Base-by-base conservation (phyloP, 2,888 invertebrate species). In the Oxycera nigricornis region DNA sequence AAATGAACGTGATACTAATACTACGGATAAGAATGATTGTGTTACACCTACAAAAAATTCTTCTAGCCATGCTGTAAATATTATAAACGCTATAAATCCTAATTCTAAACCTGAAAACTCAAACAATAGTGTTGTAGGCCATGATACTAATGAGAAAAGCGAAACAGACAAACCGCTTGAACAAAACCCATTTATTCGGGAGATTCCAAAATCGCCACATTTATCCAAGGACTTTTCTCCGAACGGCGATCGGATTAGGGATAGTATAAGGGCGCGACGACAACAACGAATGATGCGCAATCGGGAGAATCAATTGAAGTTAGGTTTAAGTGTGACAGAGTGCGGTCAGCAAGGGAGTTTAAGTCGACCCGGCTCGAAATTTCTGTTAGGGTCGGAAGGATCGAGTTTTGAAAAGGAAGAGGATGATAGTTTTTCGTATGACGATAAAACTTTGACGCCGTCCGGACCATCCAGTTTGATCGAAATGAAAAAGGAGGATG, bases 171-270 rank as follows among this genome's bases (percentile, higher is more conserved):
- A n/a, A 41, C 28, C 61, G 46, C 30, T 65, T 14, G 75, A 74
- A 41, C 73, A 76, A 72, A 73, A 67, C 72, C 55, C 57, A 59
- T 75, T 77, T 72, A 76, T 77, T 22, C 76, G 77, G 6, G 83
- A 82, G 28, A 84, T 85, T 78, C 86, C 85, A 7, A 85, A 86
- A 74, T 85, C 85, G 0, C 85, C 85, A 17, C 85, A 85, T 75
- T 77, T 86, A 62, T 83, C 85, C 20, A 86, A 85, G 76, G 85
- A 86, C 76, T 86, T 86, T 77, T 84, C 85, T 17, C 85, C 85
- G 0, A 84, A 82, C 31, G 85, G 85, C 2, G 85, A 85, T 30
- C 80, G 85, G 7, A 80, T 86, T 75, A 80, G 85, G 35, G 85
- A 85, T 74, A 86, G 86, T 75, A 84, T 85, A 78, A 80, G 85